These are phyloP conservation scores for Bunonema sp. DNA, from an alignment of 2,888 invertebrate genomes.

Conservation along the genomic window DNA sequence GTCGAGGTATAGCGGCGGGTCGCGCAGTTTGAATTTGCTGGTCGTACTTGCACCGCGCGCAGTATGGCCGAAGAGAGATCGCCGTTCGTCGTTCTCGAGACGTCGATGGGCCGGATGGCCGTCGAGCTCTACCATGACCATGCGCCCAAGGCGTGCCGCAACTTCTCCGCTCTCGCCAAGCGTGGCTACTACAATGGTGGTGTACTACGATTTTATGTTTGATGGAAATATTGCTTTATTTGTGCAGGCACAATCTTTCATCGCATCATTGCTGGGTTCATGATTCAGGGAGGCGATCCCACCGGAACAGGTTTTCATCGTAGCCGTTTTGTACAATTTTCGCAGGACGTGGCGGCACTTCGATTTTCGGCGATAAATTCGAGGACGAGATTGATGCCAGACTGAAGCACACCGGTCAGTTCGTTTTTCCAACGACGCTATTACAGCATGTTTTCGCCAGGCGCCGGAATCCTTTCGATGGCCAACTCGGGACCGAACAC, in stretches of 20 bases:
- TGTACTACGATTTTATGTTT: no score
- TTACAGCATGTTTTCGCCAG: constrained; percentile 1
- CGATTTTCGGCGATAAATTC: constrained; percentile 85
- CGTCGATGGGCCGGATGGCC: constrained; percentile 81
- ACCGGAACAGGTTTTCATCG: constrained; percentile 62
- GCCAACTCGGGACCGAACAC: constrained; percentile 88
- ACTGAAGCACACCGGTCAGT: constrained; percentile 73
- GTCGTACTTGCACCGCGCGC: no score
- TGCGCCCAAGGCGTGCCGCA: constrained; percentile 85
- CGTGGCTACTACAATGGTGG: constrained; percentile 71
- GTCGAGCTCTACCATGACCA: constrained; percentile 96
- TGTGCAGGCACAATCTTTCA: constrained; percentile 90
- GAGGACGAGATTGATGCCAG: constrained; percentile 85
- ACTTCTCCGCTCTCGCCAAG: constrained; percentile 77
- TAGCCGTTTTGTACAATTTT: background rate
- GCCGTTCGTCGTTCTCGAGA: no score
- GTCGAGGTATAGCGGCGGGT: no score
- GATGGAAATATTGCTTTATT: no score
- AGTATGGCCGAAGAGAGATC: no score
- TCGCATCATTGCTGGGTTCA: constrained; percentile 65
- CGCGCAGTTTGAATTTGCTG: no score
- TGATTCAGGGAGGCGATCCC: constrained; percentile 69
- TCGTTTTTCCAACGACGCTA: background rate
- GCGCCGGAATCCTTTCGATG: no score
- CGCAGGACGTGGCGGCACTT: constrained; percentile 71